A percentile compares a stretch with the other conserved stretches of the same genome.
These are phyloP conservation scores for Baccha elongata DNA, from an alignment of 2,888 invertebrate genomes.

Conservation along the genomic window DNA sequence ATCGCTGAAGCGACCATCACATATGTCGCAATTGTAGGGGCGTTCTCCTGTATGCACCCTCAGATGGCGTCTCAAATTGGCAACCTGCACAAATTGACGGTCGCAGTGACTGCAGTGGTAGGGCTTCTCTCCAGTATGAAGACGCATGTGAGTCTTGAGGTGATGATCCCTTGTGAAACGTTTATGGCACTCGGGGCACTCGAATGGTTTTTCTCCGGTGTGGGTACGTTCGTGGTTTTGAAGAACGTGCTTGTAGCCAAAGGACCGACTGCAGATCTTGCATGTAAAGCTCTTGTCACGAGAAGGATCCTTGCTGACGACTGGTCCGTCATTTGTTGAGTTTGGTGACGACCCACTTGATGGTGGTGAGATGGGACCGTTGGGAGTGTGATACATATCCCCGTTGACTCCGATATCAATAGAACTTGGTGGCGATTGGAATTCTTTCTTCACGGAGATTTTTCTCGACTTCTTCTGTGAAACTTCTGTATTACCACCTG, in stretches of 20 bases:
- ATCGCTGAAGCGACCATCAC: conserved; percentile 93
- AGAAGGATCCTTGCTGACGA: conserved; percentile 82
- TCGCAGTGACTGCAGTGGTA: conserved; percentile 96
- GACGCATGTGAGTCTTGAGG: conserved; percentile 94
- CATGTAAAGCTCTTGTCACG: conserved; percentile 95
- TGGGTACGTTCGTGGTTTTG: conserved; percentile 97
- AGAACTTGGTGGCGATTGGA: conserved; percentile 77
- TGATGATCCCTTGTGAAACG: conserved; percentile 96
- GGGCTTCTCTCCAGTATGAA: conserved; percentile 96
- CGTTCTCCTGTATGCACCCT: conserved; percentile 96
- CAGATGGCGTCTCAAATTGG: conserved; percentile 93
- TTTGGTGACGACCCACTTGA: conserved; percentile 84
- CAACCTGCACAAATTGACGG: conserved; percentile 96
- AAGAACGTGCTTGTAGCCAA: conserved; percentile 96
- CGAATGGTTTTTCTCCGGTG: conserved; percentile 97
- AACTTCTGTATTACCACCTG: conserved; percentile 49
- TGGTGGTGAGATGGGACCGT: conserved; percentile 83
- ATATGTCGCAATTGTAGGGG: conserved; percentile 93
- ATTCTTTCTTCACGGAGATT: conserved; percentile 80
- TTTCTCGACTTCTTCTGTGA: conserved; percentile 79
- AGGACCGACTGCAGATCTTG: conserved; percentile 92
- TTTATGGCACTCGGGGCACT: conserved; percentile 95
- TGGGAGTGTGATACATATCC: conserved; percentile 78
- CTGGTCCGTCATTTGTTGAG: conserved; percentile 78
- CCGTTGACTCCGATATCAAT: conserved; percentile 79